A percentile compares a stretch with the other conserved stretches of the same genome.
These are phyloP conservation scores for Tetramorium alpestre DNA, from an alignment of 1,140 invertebrate genomes.

Conservation along the genomic window DNA sequence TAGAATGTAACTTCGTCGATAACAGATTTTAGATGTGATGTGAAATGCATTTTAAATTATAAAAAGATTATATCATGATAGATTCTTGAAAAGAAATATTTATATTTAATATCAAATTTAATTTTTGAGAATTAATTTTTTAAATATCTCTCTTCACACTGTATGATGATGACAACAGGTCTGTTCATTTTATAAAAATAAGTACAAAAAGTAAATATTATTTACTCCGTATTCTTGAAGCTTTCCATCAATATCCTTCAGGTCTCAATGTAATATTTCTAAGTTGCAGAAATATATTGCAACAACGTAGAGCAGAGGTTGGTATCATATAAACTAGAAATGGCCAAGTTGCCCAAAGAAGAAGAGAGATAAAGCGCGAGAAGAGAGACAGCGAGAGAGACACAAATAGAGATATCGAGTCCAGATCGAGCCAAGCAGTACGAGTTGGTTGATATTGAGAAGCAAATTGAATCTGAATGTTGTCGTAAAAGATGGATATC, in stretches of 20 bases:
- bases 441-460: constrained; percentile 75
- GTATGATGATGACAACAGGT: neutral
- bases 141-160: neutral
- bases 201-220: constrained; percentile 62
- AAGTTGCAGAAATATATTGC: constrained; percentile 73
- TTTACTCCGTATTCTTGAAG: constrained; percentile 38
- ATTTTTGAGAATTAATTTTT: constrained; percentile 20
- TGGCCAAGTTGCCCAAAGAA: neutral
- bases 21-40: neutral
- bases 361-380: neutral
- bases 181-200: neutral
- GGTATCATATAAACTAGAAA: constrained; percentile 65
- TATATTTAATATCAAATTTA: constrained; percentile 2
- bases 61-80: neutral
- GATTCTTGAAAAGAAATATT: neutral
- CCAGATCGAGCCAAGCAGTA: constrained; percentile 54
- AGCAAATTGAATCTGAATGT: constrained; percentile 79
- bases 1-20: neutral
- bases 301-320: constrained; percentile 55
- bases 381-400: neutral
- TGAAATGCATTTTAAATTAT: neutral
- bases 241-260: constrained; percentile 43
- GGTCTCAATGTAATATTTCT: constrained; percentile 67
- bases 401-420: constrained; percentile 53
- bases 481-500: constrained; percentile 80